Conservation (phyloP, 2,888 invertebrate genomes). For the Lapara coniferarum region DNA sequence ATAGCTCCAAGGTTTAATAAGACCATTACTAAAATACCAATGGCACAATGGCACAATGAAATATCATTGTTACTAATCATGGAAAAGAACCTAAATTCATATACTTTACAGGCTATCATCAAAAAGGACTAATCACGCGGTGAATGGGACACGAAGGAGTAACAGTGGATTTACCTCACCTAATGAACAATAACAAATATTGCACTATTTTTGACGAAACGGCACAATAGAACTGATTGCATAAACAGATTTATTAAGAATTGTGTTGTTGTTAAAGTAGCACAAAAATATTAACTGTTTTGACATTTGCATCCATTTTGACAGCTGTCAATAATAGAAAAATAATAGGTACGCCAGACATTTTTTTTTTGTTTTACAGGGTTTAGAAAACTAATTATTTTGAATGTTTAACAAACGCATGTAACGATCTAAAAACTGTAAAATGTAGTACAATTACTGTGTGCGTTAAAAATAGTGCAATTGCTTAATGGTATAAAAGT, state of each 20-base stretch:
- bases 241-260: background rate
- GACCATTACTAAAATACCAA: too few species aligned
- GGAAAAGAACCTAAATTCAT: conserved; percentile 30
- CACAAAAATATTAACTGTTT: background rate
- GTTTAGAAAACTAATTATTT: background rate
- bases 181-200: conserved; percentile 30
- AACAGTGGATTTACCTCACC: conserved; percentile 28
- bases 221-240: background rate
- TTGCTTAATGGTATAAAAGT: conserved; percentile 26
- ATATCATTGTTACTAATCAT: background rate
- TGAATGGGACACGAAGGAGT: conserved; percentile 43
- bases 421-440: background rate
- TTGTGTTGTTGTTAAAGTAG: background rate
- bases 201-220: conserved; percentile 35
- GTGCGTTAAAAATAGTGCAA: conserved; percentile 26
- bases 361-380: background rate
- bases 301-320: conserved; percentile 15
- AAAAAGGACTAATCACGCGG: conserved; percentile 71
- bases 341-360: too few species aligned
- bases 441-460: background rate
- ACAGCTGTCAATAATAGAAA: background rate
- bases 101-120: conserved; percentile 73
- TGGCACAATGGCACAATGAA: too few species aligned
- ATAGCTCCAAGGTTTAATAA: too few species aligned
- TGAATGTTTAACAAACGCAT: background rate